phyloP scores from a whole-genome alignment of 1,140 invertebrate genomes.

The Euschistus heros region DNA sequence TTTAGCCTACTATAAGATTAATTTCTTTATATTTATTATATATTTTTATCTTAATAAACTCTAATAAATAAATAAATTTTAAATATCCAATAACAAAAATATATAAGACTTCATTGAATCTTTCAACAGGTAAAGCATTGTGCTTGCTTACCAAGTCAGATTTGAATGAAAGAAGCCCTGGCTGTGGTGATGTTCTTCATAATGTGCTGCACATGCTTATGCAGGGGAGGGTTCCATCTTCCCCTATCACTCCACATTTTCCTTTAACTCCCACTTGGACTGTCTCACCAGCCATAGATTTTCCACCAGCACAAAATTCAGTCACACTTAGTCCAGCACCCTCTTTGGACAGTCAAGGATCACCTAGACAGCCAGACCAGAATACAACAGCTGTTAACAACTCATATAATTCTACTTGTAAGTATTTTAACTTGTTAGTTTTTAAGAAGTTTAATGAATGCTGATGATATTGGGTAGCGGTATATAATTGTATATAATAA shows the following conservation, averaged over 20 bases:
- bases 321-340: slow-evolving; percentile 82
- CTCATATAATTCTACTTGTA: not conserved
- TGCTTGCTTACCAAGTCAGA: slow-evolving; percentile 82
- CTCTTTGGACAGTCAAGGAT: slow-evolving; percentile 76
- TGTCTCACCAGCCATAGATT: slow-evolving; percentile 51
- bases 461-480: too few relatives aligned
- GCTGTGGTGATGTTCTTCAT: slow-evolving; percentile 84
- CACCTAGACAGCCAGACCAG: slow-evolving; percentile 54
- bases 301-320: slow-evolving; percentile 46
- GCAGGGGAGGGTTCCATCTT: slow-evolving; percentile 68
- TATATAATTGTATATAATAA: too few relatives aligned
- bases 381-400: not conserved
- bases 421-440: not conserved
- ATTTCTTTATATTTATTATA: not conserved
- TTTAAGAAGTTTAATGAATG: not conserved
- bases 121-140: slow-evolving; percentile 66
- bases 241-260: slow-evolving; percentile 74
- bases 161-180: slow-evolving; percentile 78
- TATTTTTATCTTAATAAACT: not conserved
- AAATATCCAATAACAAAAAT: not conserved
- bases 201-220: slow-evolving; percentile 84
- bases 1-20: not conserved
- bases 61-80: too few relatives aligned
- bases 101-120: slow-evolving; percentile 14
- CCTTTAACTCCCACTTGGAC: slow-evolving; percentile 39